Evolutionary conservation across 2,888 invertebrate species (phyloP).

Genomic region (Neria commutata): DNA sequence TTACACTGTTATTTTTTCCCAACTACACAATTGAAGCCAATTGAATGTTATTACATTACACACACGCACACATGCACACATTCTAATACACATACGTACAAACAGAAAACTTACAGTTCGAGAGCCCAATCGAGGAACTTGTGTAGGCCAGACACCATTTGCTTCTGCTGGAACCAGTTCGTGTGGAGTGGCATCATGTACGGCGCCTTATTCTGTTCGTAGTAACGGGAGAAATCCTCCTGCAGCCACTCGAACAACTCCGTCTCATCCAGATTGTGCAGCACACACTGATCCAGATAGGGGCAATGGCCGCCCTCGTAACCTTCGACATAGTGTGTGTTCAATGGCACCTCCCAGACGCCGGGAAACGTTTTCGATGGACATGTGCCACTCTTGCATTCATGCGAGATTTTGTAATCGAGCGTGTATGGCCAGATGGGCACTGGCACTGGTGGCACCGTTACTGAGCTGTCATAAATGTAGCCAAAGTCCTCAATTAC

Average conservation of each 20-base stretch:
- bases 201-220: slow-evolving; percentile 86
- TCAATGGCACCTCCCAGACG: slow-evolving; percentile 92
- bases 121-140: slow-evolving; percentile 85
- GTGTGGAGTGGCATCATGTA: slow-evolving; percentile 97
- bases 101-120: slow-evolving; percentile 67
- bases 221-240: slow-evolving; percentile 85
- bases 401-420: slow-evolving; percentile 90
- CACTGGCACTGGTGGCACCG: slow-evolving; percentile 78
- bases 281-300: slow-evolving; percentile 88
- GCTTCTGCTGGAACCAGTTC: slow-evolving; percentile 93
- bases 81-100: too few relatives aligned
- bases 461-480: slow-evolving; percentile 91
- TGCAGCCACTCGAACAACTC: slow-evolving; percentile 86
- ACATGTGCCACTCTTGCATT: slow-evolving; percentile 91
- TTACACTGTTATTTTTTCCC: too few relatives aligned
- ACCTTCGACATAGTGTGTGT: slow-evolving; percentile 85
- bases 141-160: slow-evolving; percentile 78
- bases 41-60: too few relatives aligned
- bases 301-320: slow-evolving; percentile 93
- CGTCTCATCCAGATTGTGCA: slow-evolving; percentile 82
- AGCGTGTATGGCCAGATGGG: slow-evolving; percentile 95
- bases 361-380: slow-evolving; percentile 89
- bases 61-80: too few relatives aligned
- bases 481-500: slow-evolving; percentile 91
- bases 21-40: too few relatives aligned